Conservation (phyloP, 2,888 invertebrate genomes). For the Homarus gammarus region DNA sequence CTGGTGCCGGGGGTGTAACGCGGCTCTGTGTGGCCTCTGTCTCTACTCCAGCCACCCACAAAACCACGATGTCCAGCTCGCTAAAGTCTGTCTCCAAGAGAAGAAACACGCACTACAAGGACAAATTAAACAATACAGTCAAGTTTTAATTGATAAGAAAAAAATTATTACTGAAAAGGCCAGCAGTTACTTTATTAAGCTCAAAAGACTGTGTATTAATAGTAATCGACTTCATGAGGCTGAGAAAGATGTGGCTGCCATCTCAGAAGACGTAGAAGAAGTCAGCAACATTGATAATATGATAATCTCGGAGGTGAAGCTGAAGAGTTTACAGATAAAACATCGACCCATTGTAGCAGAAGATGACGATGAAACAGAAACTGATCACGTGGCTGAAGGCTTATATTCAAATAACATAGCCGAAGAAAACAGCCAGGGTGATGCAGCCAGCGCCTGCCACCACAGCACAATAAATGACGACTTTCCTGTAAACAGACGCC, state of each 20-base stretch:
- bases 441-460: not conserved
- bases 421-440: not conserved
- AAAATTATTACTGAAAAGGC: not conserved
- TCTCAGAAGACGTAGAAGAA: not conserved
- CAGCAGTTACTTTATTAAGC: not conserved
- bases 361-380: not conserved
- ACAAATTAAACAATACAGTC: not conserved
- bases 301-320: not conserved
- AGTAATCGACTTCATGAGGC: conserved; percentile 7
- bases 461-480: not conserved
- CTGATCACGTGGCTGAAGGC: not conserved
- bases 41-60: conserved; percentile 27
- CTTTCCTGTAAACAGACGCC: not conserved
- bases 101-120: conserved; percentile 18
- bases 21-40: conserved; percentile 13
- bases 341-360: not conserved
- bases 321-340: not conserved
- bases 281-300: conserved; percentile 7
- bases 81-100: conserved; percentile 22
- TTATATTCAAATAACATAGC: not conserved
- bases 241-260: not conserved
- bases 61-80: conserved; percentile 30
- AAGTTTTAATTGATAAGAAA: not conserved
- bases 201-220: conserved; percentile 8
- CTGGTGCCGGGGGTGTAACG: conserved; percentile 31